phyloP scores from a whole-genome alignment of 2,797 vertebrate species.

The Glossophaga mutica region DNA sequence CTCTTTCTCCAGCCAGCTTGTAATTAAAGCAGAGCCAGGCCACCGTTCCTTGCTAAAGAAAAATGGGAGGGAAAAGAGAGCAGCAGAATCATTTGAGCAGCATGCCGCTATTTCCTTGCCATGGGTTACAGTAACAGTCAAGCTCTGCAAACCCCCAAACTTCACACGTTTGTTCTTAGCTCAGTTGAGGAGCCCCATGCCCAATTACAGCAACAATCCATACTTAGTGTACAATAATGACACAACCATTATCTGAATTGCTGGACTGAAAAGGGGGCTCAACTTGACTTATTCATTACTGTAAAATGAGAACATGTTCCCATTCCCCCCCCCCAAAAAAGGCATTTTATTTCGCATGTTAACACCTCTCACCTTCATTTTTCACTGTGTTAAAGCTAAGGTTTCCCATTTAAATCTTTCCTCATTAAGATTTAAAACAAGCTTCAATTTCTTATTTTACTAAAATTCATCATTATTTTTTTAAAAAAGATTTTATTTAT shows the following conservation, averaged over 20 bases:
- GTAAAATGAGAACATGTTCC: background rate
- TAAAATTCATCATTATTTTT: background rate
- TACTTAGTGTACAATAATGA: background rate
- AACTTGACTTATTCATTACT: background rate
- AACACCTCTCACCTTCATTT: constrained; percentile 35
- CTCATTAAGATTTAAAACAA: background rate
- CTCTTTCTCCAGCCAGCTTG: background rate
- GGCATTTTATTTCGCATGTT: constrained; percentile 11
- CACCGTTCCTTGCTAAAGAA: background rate
- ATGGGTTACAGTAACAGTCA: background rate
- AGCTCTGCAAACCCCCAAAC: background rate
- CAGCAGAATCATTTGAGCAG: background rate
- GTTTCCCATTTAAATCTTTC: constrained; percentile 29
- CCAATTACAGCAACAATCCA: background rate
- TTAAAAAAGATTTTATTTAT: background rate
- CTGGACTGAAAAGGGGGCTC: background rate
- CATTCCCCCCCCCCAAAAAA: background rate
- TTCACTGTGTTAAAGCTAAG: background rate
- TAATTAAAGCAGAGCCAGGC: background rate
- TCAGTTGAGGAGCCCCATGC: background rate
- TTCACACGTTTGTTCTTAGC: background rate
- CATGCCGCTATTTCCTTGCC: background rate
- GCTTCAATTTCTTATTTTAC: constrained; percentile 9
- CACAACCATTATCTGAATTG: background rate
- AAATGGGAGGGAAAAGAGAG: background rate